A percentile compares a stretch with the other conserved stretches of the same genome.
Evolutionary conservation across 2,797 vertebrate species (phyloP).

Genomic region (Meda fulgida): DNA sequence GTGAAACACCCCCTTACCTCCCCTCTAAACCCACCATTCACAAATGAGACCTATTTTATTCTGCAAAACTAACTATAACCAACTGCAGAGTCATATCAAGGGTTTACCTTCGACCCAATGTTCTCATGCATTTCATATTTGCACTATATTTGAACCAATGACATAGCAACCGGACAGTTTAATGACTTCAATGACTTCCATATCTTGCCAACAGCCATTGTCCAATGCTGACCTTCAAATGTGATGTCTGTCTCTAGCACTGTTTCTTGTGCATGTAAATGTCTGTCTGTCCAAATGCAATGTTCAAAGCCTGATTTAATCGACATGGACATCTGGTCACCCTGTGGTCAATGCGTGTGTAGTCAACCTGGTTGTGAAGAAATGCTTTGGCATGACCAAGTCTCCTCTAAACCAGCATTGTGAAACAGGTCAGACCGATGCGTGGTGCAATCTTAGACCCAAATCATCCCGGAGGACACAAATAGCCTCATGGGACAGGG

Average conservation of each 20-base stretch:
- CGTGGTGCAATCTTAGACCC: background rate
- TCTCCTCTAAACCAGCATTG: background rate
- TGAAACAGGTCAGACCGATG: background rate
- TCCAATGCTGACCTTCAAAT: slow-evolving; percentile 4
- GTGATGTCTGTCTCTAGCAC: background rate
- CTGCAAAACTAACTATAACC: background rate
- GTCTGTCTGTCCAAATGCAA: background rate
- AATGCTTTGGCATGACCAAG: background rate
- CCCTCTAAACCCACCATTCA: slow-evolving; percentile 31
- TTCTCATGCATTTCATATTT: slow-evolving; percentile 24
- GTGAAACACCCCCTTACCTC: background rate
- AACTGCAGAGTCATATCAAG: background rate
- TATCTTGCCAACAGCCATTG: background rate
- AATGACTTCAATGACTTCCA: background rate
- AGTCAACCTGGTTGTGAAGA: slow-evolving; percentile 9
- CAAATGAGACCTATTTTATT: background rate
- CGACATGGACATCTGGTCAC: background rate
- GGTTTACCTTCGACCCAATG: background rate
- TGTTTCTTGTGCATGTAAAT: background rate
- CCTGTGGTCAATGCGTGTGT: background rate
- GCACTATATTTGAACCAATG: slow-evolving; percentile 21
- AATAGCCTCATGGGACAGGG: background rate
- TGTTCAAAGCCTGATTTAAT: background rate
- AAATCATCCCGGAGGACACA: slow-evolving; percentile 8
- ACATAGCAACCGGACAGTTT: background rate